Base-by-base conservation (phyloP, 2,888 invertebrate genomes). In the Psylliodes chrysocephalus region DNA sequence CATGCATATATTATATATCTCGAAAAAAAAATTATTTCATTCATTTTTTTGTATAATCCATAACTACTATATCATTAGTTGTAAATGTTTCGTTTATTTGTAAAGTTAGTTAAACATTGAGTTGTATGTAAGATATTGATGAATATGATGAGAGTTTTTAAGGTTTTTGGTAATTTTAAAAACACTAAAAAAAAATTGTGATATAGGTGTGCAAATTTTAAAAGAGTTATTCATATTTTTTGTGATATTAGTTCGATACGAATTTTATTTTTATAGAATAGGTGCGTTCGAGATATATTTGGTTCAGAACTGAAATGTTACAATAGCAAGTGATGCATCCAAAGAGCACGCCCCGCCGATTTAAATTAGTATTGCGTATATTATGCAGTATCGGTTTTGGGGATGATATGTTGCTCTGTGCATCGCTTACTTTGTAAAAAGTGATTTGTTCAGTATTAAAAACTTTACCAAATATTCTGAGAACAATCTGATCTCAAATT, bases 191-290 rank as follows among this genome's bases (percentile, higher is more conserved):
- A n/a, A 40, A 22, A 59, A 59, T 57, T 59, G 59, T 59, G 59
- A 59, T 59, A 59, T 49, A 59, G 49, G 59, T 59, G 59, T 59
- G 59, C 59, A 59, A 49, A 59, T 59, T 49, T 49, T 59, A 59
- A 57, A 59, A 59, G 49, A 49, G 59, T 59, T 56, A 57, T 55
- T 55, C 44, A 55, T 59, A 59, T 59, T 59, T 68, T 71, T 71
- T 73, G 73, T 73, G 73, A 73, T 73, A 73, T 73, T 73, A 73
- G 73, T 71, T 70, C 38, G 68, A 64, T 73, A 71, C 56, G 57
- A 51, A 66, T 60, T 68, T 62, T 64, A 60, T 65, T 65, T 65
- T 65, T 63, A 52, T 62, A 63, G 63, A 52, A 63, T 57, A 63
- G 63, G 57, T 52, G 51, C 28, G 46, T 63, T 63, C 59, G 3